Conservation (phyloP, 2,797 vertebrate genomes). For the Anisognathus igniventris region DNA sequence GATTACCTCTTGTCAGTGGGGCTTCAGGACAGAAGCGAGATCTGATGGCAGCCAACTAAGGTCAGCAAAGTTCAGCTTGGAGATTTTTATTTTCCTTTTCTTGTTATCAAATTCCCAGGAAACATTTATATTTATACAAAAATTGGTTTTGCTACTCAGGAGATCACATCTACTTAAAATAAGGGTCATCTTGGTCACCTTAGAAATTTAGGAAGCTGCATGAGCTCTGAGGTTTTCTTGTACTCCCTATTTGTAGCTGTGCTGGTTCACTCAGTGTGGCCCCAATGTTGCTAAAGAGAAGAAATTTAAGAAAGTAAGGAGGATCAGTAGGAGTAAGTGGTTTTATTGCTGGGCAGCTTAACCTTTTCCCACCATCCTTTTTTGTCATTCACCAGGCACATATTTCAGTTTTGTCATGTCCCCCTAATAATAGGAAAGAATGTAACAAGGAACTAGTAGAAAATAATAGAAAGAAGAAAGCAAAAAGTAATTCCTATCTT, state of each 20-base stretch:
- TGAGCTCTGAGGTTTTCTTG: neutral
- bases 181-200: neutral
- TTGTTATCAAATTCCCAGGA: neutral
- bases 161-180: neutral
- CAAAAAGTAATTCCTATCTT: neutral
- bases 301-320: neutral
- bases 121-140: neutral
- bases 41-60: neutral
- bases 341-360: neutral
- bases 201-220: neutral
- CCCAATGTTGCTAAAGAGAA: neutral
- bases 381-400: neutral
- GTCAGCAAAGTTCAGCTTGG: neutral
- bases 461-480: neutral
- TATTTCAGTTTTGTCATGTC: neutral
- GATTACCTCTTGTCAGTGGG: conserved; percentile 13
- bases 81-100: neutral
- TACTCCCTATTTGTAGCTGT: neutral
- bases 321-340: neutral
- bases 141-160: neutral
- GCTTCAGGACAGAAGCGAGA: neutral
- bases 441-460: neutral
- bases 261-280: neutral
- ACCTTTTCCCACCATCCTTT: neutral
- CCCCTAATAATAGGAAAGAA: neutral